Evolutionary conservation across 2,797 vertebrate species (phyloP), one percentile per base, ranked within the genome.

Genomic region (Acanthurus leucopareius): DNA sequence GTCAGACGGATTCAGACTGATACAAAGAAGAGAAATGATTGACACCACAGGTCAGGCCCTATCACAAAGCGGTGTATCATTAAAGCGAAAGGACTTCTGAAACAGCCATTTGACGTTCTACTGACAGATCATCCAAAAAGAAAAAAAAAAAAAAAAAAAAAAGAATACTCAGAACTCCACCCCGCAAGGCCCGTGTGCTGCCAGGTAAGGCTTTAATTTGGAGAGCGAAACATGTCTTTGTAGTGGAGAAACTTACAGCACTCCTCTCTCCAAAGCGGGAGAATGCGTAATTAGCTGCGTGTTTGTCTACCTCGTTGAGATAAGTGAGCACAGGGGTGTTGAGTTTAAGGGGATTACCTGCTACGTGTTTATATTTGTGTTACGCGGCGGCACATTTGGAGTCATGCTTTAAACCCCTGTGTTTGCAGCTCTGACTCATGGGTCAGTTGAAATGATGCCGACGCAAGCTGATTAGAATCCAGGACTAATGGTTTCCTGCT

Each of bases 131-230:
- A 79, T 90, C 69, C 66, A 73, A 66, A 77, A 69, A 75, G 71
- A 69, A 35, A 64, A 57, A 74, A 19, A 20, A 19, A 51, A 54
- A 42, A 13, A 49, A 65, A 73, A 83, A 67, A 17, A 28, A 40
- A 56, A 3, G 25, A 51, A 58, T 65, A 77, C 70, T 64, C 48
- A 64, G 48, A 87, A 63, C 81, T 77, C 79, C 84, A 83, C 73
- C 82, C 76, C 53, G 56, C 28, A 49, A 75, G 74, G 57, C 86
- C 71, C 58, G 6, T 80, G 78, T 22, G 63, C 78, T 71, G 81
- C 28, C 62, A 90, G 90, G 94, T 93, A 92, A 91, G 89, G 81
- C 76, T 91, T 91, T 91, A 86, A 92, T 89, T 92, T 85, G 82
- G 75, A 86, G 82, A 86, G 82, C 17, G 62, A 79, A 71, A 80